These are phyloP conservation scores for Porites evermanni DNA, from an alignment of 92 coral and sea anemone genomes.

Conservation along the genomic window DNA sequence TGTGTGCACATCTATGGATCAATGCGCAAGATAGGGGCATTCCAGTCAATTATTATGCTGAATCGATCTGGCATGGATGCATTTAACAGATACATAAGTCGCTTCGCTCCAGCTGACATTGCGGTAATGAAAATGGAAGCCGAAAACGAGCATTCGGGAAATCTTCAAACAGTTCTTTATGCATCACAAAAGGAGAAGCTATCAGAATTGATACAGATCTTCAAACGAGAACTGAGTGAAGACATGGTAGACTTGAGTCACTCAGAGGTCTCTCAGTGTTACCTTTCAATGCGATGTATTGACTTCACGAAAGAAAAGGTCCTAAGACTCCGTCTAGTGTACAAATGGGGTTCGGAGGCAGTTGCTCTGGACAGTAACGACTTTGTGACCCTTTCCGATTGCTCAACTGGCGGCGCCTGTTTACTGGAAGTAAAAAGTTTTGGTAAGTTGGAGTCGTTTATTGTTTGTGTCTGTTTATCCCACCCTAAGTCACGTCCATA, in stretches of 20 bases:
- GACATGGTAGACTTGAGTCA: not conserved
- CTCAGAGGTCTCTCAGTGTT: not conserved
- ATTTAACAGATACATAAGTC: not conserved
- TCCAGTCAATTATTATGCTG: not conserved
- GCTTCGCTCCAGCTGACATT: not conserved
- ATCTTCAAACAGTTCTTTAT: not conserved
- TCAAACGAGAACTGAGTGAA: not conserved
- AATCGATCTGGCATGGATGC: not conserved
- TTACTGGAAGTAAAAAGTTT: not conserved
- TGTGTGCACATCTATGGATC: not conserved
- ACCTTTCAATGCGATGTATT: not conserved
- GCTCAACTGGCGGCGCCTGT: not conserved
- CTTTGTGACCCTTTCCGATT: conserved; percentile 4
- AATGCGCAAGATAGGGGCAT: not conserved
- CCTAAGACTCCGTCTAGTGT: conserved; percentile 2
- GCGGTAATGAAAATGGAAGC: not conserved
- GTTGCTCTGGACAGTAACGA: not conserved
- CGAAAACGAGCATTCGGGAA: not conserved
- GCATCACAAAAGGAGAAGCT: not conserved
- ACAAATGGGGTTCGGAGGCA: too few relatives aligned
- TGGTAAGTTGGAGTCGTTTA: too few relatives aligned
- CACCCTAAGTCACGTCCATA: too few relatives aligned
- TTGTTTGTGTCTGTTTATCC: too few relatives aligned
- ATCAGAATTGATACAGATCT: not conserved
- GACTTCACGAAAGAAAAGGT: not conserved